phyloP scores from a whole-genome alignment of 2,888 invertebrate genomes.

The Julus scandinavius region DNA sequence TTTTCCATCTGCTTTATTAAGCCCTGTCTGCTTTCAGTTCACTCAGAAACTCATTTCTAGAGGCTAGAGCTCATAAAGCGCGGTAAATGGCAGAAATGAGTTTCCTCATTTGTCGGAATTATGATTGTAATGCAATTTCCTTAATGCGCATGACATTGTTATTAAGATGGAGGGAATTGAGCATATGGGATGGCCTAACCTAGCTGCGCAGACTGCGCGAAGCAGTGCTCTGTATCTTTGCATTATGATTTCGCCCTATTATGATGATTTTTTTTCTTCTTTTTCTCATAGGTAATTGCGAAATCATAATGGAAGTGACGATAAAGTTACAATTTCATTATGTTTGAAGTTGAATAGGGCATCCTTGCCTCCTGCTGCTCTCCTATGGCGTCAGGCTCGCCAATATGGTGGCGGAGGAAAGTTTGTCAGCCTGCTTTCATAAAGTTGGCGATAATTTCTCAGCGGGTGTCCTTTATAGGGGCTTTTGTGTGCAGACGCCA shows the following conservation, averaged over 20 bases:
- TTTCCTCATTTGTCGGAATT: constrained; percentile 27
- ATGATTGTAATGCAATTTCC: constrained; percentile 27
- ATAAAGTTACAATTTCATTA: constrained; percentile 51
- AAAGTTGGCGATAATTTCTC: constrained; percentile 47
- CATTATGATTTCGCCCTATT: neutral
- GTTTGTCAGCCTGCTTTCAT: constrained; percentile 46
- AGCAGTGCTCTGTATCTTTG: neutral
- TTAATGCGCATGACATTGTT: constrained; percentile 9
- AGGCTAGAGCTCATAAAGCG: neutral
- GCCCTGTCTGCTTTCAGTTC: neutral
- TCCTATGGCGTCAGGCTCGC: constrained; percentile 21
- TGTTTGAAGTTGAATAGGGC: constrained; percentile 45
- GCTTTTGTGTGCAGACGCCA: neutral
- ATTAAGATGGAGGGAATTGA: constrained; percentile 21
- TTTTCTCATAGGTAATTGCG: constrained; percentile 4
- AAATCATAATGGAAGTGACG: constrained; percentile 49
- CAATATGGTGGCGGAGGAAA: constrained; percentile 33
- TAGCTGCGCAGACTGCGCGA: neutral
- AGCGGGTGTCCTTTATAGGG: constrained; percentile 18
- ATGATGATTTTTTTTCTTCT: constrained; percentile 20
- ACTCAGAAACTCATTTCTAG: neutral
- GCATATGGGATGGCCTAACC: neutral
- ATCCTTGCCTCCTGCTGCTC: constrained; percentile 5
- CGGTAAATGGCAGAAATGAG: neutral
- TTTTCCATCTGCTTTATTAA: neutral